Percentiles rank a stretch among this genome's conserved stretches.
Evolutionary conservation across 2,888 invertebrate genomes (phyloP).

Genomic region (Zootermopsis nevadensis): DNA sequence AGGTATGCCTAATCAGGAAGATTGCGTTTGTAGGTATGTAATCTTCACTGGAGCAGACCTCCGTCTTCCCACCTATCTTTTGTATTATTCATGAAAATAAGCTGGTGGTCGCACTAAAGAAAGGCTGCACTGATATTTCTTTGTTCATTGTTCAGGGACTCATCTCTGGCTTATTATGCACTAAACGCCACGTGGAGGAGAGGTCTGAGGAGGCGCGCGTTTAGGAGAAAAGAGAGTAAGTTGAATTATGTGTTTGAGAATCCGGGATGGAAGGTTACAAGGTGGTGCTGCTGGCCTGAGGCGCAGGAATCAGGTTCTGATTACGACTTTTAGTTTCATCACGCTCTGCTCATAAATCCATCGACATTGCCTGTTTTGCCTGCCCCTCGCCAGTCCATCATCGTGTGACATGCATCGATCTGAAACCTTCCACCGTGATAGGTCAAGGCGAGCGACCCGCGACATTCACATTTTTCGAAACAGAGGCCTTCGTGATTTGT

Average conservation of each 20-base stretch:
- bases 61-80: too few species aligned
- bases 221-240: constrained; percentile 32
- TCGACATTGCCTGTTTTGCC: constrained; percentile 37
- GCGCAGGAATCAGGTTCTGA: constrained; percentile 45
- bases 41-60: too few species aligned
- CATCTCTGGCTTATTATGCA: not conserved
- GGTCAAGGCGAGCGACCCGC: constrained; percentile 47
- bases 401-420: constrained; percentile 38
- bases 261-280: constrained; percentile 42
- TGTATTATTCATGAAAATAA: too few species aligned
- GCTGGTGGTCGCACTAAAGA: too few species aligned
- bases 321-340: constrained; percentile 37
- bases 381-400: constrained; percentile 29
- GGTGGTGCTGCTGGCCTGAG: constrained; percentile 33
- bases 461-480: constrained; percentile 16
- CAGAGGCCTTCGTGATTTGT: not conserved
- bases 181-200: too few species aligned
- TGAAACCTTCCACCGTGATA: constrained; percentile 46
- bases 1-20: too few species aligned
- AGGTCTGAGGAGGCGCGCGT: constrained; percentile 14
- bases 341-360: constrained; percentile 49
- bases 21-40: too few species aligned
- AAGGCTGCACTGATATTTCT: too few species aligned
- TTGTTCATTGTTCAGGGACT: not conserved
- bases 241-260: constrained; percentile 37